Conservation (phyloP, 2,797 vertebrate genomes). For the Austrolebias charrua region DNA sequence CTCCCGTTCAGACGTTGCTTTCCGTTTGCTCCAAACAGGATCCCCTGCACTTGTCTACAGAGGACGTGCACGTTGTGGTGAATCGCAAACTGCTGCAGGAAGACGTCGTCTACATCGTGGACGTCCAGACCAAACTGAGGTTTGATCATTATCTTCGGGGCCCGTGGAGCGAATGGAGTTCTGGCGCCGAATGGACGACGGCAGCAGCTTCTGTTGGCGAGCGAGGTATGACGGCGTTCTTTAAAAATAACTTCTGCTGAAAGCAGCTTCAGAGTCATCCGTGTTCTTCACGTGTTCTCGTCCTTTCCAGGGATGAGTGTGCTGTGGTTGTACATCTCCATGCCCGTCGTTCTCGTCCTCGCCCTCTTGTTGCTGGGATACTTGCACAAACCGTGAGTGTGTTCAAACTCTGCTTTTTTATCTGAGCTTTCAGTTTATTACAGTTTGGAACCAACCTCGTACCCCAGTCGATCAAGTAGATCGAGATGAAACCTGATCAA, state of each 20-base stretch:
- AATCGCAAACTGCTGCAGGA: slow-evolving; percentile 21
- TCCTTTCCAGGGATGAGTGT: slow-evolving; percentile 14
- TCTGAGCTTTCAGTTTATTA: not conserved
- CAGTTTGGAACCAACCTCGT: too few species aligned
- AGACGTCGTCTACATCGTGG: slow-evolving; percentile 33
- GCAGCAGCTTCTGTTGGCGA: not conserved
- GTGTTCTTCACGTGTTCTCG: too few species aligned
- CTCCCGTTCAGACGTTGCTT: not conserved
- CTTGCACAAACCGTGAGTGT: slow-evolving; percentile 64
- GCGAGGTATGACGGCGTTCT: slow-evolving; percentile 2
- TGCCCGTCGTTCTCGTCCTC: not conserved
- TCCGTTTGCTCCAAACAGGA: slow-evolving; percentile 21
- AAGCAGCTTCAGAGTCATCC: too few species aligned
- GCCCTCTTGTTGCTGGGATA: slow-evolving; percentile 28
- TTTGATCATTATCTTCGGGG: accelerated
- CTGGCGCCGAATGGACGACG: slow-evolving; percentile 29
- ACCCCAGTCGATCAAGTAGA: not conserved
- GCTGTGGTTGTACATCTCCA: not conserved
- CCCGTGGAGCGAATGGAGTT: slow-evolving; percentile 79
- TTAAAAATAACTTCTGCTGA: too few species aligned
- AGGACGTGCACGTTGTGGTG: slow-evolving; percentile 17
- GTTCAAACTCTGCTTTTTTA: not conserved
- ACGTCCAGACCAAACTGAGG: slow-evolving; percentile 60
- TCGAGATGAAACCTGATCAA: not conserved
- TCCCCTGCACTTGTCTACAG: not conserved